phyloP scores from a whole-genome alignment of 2,113 vertebrate genomes.

The Cariama cristata region DNA sequence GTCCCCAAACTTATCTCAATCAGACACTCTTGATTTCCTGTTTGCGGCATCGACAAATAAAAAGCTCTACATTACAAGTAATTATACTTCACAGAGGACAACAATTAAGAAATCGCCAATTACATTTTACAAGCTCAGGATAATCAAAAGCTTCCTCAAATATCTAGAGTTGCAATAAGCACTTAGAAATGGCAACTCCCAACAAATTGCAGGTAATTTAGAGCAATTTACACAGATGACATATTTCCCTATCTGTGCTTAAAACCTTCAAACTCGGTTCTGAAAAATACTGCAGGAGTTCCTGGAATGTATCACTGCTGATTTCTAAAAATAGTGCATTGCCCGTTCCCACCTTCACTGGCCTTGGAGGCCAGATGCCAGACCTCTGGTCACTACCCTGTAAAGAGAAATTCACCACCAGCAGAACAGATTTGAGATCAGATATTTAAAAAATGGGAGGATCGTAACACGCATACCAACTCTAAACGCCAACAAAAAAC shows the following conservation, averaged over 20 bases:
- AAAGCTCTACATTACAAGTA: constrained; percentile 48
- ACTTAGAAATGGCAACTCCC: constrained; percentile 54
- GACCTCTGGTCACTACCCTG: background rate
- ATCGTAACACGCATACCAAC: background rate
- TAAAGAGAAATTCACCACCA: background rate
- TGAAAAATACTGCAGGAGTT: constrained; percentile 7
- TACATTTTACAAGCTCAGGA: constrained; percentile 50
- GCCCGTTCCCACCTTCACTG: background rate
- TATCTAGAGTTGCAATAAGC: constrained; percentile 27
- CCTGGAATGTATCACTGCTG: background rate
- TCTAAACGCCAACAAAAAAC: background rate
- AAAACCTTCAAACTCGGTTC: background rate
- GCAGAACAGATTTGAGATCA: background rate
- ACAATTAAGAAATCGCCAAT: constrained; percentile 63
- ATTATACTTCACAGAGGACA: constrained; percentile 54
- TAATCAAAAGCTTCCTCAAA: constrained; percentile 70
- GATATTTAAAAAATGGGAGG: background rate
- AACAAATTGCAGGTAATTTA: constrained; percentile 62
- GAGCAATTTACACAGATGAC: constrained; percentile 29
- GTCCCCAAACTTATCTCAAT: constrained; percentile 44
- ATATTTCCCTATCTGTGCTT: constrained; percentile 15
- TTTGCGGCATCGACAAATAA: constrained; percentile 48
- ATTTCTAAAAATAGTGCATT: background rate
- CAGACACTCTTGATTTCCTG: constrained; percentile 62
- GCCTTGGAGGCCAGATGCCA: background rate